phyloP scores from a whole-genome alignment of 2,888 invertebrate species.

The Achlya flavicornis region DNA sequence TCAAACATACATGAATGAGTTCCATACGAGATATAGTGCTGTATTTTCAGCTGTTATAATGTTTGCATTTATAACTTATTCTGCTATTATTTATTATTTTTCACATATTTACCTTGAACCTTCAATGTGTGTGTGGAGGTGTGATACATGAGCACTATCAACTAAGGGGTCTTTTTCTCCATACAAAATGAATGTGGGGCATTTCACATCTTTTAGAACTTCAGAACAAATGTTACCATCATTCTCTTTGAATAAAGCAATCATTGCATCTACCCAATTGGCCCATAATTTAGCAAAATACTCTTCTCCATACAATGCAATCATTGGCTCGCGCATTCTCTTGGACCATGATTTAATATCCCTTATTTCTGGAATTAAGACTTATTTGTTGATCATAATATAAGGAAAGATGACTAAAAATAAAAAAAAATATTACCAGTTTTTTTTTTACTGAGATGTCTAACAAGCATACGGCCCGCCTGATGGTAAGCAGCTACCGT shows the following conservation, averaged over 20 bases:
- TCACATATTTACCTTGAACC: slow-evolving; percentile 84
- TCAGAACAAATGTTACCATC: slow-evolving; percentile 90
- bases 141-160: slow-evolving; percentile 88
- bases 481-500: too few relatives aligned
- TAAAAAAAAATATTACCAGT: too few relatives aligned
- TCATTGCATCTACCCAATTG: slow-evolving; percentile 88
- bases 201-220: slow-evolving; percentile 85
- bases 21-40: neutral
- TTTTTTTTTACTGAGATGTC: too few relatives aligned
- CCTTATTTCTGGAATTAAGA: slow-evolving; percentile 81
- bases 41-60: neutral
- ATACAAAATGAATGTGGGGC: slow-evolving; percentile 92
- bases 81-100: neutral
- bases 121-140: slow-evolving; percentile 87
- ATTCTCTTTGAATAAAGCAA: slow-evolving; percentile 80
- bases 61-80: neutral
- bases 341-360: slow-evolving; percentile 92
- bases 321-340: slow-evolving; percentile 88
- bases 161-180: slow-evolving; percentile 93
- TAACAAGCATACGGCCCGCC: too few relatives aligned
- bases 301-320: slow-evolving; percentile 89
- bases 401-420: too few relatives aligned
- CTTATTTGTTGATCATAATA: neutral
- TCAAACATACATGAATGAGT: neutral
- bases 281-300: slow-evolving; percentile 88